phyloP scores from a whole-genome alignment of 1,140 invertebrate genomes.

The Tribolium castaneum region DNA sequence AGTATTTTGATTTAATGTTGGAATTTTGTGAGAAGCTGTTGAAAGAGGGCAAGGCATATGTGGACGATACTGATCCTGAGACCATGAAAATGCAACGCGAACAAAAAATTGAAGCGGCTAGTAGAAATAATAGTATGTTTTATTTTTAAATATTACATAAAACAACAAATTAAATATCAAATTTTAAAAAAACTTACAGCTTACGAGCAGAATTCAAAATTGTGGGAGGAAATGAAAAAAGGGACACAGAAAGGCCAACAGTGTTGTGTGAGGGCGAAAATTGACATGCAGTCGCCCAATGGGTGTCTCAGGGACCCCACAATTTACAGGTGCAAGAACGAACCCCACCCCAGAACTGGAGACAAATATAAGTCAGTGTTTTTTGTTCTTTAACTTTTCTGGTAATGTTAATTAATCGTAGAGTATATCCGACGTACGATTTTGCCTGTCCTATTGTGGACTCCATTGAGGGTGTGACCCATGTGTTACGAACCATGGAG shows the following conservation, averaged over 20 bases:
- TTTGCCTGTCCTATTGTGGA: conserved; percentile 99
- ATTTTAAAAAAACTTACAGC: conserved; percentile 67
- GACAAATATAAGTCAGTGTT: conserved; percentile 89
- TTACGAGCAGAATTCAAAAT: conserved; percentile 84
- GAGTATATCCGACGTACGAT: conserved; percentile 99
- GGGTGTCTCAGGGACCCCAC: conserved; percentile 99
- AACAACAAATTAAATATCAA: too few species aligned
- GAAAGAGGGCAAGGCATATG: conserved; percentile 91
- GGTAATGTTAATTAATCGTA: conserved; percentile 62
- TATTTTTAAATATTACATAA: neutral
- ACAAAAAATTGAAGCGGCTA: conserved; percentile 86
- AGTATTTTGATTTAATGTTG: conserved; percentile 95
- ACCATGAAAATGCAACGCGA: conserved; percentile 96
- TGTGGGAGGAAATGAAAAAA: conserved; percentile 97
- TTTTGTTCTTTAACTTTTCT: conserved; percentile 33
- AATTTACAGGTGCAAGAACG: conserved; percentile 98
- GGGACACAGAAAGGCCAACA: conserved; percentile 70
- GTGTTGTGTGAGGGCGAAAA: conserved; percentile 88
- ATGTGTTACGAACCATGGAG: conserved; percentile 97
- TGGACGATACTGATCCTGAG: conserved; percentile 95
- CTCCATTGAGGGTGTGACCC: conserved; percentile 96
- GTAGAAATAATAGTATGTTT: conserved; percentile 84
- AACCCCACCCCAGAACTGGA: conserved; percentile 92
- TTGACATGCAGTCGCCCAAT: conserved; percentile 96
- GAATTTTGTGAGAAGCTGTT: conserved; percentile 90